Evolutionary conservation across 1,140 invertebrate species (phyloP).

Genomic region (Drosophila pandora): DNA sequence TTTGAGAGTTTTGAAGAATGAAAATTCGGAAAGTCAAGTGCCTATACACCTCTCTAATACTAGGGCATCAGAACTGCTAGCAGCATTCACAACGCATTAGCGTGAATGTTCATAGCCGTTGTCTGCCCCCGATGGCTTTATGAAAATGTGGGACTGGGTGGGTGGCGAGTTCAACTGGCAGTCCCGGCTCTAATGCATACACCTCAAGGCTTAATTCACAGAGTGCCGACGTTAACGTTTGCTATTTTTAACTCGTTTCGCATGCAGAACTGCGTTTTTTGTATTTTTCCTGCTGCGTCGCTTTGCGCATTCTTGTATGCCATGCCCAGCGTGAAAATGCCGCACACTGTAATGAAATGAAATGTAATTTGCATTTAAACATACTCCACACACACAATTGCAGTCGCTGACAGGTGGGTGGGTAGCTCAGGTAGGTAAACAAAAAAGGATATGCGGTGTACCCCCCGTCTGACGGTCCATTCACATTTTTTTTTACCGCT

Average conservation of each 20-base stretch:
- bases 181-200: conserved; percentile 66
- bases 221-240: conserved; percentile 67
- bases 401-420: conserved; percentile 25
- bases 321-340: conserved; percentile 71
- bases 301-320: conserved; percentile 57
- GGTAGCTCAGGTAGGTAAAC: conserved; percentile 12
- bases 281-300: conserved; percentile 14
- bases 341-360: conserved; percentile 76
- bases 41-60: conserved; percentile 2
- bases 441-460: conserved; percentile 12
- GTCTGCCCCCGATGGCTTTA: conserved; percentile 36
- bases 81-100: conserved; percentile 76
- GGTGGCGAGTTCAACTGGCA: conserved; percentile 53
- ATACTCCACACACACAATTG: conserved; percentile 23
- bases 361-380: conserved; percentile 81
- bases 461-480: conserved; percentile 42
- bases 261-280: conserved; percentile 50
- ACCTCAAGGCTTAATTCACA: conserved; percentile 63
- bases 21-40: not conserved
- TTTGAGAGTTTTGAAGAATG: not conserved
- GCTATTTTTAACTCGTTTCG: conserved; percentile 79
- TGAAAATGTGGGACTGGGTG: conserved; percentile 5
- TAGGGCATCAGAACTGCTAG: conserved; percentile 51
- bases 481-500: conserved; percentile 59
- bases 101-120: conserved; percentile 75